Evolutionary conservation across 92 coral and sea anemone species (phyloP).

Genomic region (Chrysogorgia sp.): DNA sequence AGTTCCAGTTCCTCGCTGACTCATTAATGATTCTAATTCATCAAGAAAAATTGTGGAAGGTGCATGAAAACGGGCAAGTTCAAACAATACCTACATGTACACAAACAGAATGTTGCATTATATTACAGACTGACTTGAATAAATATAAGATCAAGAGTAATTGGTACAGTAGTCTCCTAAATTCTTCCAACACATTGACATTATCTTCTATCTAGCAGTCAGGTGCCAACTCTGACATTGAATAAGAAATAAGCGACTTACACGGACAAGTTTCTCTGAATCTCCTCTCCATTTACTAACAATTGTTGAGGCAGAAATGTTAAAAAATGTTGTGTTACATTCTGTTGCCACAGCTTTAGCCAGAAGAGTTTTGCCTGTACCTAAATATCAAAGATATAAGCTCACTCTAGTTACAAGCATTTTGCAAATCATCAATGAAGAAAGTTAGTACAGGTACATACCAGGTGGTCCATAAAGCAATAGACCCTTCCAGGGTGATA

Average conservation of each 20-base stretch:
- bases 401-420: background rate
- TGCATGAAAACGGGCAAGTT: slow-evolving; percentile 96
- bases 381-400: slow-evolving; percentile 27
- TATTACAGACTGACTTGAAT: too few species aligned
- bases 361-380: slow-evolving; percentile 92
- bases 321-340: slow-evolving; percentile 96
- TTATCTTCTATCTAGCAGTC: too few species aligned
- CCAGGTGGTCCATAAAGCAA: slow-evolving; percentile 97
- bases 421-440: background rate
- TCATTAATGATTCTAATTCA: slow-evolving; percentile 95
- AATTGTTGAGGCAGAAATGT: slow-evolving; percentile 96
- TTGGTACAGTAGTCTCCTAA: too few species aligned
- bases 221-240: too few species aligned
- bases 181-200: background rate
- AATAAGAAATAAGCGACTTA: too few species aligned
- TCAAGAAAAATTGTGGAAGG: slow-evolving; percentile 98
- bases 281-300: slow-evolving; percentile 99
- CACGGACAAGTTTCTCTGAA: slow-evolving; percentile 96
- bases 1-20: slow-evolving; percentile 94
- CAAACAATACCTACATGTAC: slow-evolving; percentile 80
- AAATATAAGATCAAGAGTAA: too few species aligned
- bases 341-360: slow-evolving; percentile 99
- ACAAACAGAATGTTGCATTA: background rate
- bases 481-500: slow-evolving; percentile 98
- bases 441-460: background rate